phyloP scores from a whole-genome alignment of 2,113 vertebrate genomes.

The Corythornis vintsioides region DNA sequence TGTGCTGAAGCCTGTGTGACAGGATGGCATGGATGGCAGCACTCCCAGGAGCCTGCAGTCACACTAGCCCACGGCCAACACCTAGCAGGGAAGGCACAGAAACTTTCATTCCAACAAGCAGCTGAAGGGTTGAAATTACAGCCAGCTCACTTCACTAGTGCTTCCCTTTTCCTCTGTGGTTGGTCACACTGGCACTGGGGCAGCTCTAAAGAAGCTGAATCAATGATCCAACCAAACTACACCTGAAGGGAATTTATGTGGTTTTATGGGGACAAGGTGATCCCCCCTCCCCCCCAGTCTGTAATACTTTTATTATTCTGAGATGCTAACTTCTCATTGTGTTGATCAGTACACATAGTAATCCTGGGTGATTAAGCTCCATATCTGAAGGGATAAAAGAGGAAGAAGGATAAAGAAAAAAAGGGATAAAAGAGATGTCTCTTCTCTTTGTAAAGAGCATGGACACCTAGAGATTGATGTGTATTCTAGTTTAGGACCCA shows the following conservation, averaged over 20 bases:
- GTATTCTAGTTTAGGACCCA: neutral
- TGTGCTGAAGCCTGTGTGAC: neutral
- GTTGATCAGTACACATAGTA: neutral
- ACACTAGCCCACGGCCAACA: neutral
- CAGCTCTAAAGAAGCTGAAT: neutral
- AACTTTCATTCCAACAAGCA: neutral
- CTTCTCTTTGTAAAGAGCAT: neutral
- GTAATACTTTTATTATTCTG: neutral
- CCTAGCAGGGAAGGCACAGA: neutral
- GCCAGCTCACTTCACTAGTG: neutral
- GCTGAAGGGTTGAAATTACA: neutral
- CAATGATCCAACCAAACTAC: neutral
- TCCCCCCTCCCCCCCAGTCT: neutral
- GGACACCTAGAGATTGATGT: neutral
- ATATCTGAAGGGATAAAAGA: constrained; percentile 4
- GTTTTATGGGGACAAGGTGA: accelerated
- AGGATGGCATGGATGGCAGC: neutral
- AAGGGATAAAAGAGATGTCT: neutral
- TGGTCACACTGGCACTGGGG: neutral
- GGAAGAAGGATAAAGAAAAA: neutral
- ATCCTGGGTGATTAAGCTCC: neutral
- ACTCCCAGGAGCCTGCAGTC: neutral
- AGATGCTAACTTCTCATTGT: neutral
- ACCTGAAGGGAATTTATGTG: neutral
- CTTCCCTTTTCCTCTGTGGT: neutral